Evolutionary conservation across 1,140 invertebrate species (phyloP).

Genomic region (Rhizoglyphus robini): DNA sequence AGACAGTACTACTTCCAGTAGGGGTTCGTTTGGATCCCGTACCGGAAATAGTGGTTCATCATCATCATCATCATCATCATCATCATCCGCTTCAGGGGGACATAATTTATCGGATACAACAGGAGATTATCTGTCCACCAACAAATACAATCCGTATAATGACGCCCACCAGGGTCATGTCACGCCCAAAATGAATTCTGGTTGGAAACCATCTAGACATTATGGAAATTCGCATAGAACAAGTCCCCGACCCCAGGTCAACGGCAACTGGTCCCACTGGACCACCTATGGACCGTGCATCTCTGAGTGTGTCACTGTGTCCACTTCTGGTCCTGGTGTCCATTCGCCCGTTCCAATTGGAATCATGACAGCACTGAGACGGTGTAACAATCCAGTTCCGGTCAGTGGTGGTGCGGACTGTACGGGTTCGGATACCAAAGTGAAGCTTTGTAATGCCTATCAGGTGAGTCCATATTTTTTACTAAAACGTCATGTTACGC

Average conservation of each 20-base stretch:
- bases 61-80: background rate
- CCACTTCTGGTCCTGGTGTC: conserved; percentile 31
- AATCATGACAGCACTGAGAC: conserved; percentile 30
- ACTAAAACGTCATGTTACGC: too few species aligned
- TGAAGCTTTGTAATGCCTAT: conserved; percentile 48
- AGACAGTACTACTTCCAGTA: too few species aligned
- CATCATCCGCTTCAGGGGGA: background rate
- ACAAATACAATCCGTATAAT: conserved; percentile 12
- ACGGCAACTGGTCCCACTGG: conserved; percentile 50
- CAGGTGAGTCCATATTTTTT: too few species aligned
- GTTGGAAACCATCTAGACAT: background rate
- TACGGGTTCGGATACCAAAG: conserved; percentile 45
- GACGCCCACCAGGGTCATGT: background rate
- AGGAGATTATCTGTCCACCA: background rate
- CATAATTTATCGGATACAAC: too few species aligned
- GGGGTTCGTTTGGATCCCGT: background rate
- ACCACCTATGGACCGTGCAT: conserved; percentile 38
- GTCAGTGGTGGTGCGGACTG: conserved; percentile 43
- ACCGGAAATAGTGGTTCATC: background rate
- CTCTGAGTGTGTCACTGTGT: conserved; percentile 49
- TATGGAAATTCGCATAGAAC: too few species aligned
- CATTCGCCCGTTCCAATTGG: conserved; percentile 30
- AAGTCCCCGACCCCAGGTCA: conserved; percentile 26
- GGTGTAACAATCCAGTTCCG: conserved; percentile 42
- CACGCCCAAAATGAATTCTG: background rate